These are phyloP conservation scores for Chymomyza caudatula DNA, from an alignment of 2,888 invertebrate species.

Conservation along the genomic window DNA sequence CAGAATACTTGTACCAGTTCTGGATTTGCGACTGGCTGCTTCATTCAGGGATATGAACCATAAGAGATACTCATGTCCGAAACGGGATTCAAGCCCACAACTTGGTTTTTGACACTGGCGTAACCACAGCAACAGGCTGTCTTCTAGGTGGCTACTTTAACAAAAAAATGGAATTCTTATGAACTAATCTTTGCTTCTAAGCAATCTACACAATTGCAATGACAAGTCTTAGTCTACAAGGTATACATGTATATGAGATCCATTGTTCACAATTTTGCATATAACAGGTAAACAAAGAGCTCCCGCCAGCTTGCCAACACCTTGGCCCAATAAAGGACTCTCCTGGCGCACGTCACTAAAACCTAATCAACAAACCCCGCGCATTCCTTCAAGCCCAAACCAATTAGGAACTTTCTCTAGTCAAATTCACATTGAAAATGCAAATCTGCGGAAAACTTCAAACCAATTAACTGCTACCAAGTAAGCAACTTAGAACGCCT, in stretches of 20 bases:
- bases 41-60: too few relatives aligned
- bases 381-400: constrained; percentile 4
- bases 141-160: too few relatives aligned
- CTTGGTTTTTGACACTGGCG: too few relatives aligned
- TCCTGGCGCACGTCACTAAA: constrained; percentile 5
- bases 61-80: too few relatives aligned
- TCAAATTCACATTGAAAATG: constrained; percentile 28
- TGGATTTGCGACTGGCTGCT: too few relatives aligned
- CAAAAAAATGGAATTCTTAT: too few relatives aligned
- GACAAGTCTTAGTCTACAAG: not conserved
- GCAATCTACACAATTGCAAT: too few relatives aligned
- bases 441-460: constrained; percentile 62
- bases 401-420: constrained; percentile 19
- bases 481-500: constrained; percentile 66
- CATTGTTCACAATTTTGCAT: not conserved
- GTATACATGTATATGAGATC: not conserved
- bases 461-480: constrained; percentile 65
- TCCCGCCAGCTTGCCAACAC: constrained; percentile 52
- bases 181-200: too few relatives aligned
- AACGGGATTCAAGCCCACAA: too few relatives aligned
- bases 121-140: too few relatives aligned
- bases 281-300: constrained; percentile 22
- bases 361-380: constrained; percentile 35
- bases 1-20: too few relatives aligned
- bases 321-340: constrained; percentile 36